Base-by-base conservation (phyloP, 2,113 vertebrate species). In the Nerophis lumbriciformis region DNA sequence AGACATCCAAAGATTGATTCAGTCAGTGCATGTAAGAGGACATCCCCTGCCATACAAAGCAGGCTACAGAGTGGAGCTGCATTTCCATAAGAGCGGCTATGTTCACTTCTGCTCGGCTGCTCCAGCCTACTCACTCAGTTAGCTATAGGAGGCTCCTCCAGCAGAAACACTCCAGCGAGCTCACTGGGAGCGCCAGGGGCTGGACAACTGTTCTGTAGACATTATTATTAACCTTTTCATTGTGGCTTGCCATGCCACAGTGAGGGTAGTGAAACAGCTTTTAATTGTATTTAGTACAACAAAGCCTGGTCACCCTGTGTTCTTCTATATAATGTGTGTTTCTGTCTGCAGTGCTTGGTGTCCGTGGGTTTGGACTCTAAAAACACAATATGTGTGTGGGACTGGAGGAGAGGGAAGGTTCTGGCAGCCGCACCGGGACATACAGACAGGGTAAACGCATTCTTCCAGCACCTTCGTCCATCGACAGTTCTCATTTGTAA, bases 371-470 rank as follows among this genome's bases (percentile, higher is more conserved):
- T 99, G 81, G 97, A 99, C 90, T 94, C 96, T 0, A 98, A 98
- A 91, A 99, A 99, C 87, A 95, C 94, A 66, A 94, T 99, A 82
- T 98, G 95, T 81, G 93, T 99, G 62, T 99, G 97, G 97, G 97
- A 99, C 86, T 99, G 97, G 97, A 95, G 93, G 77, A 95, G 84
- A 88, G 97, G 97, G 51, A 97, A 91, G 79, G 89, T 98, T 79
- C 86, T 99, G 63, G 97, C 96, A 65, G 92, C 93, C 65, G 95
- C 96, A 79, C 95, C 97, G 53, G 96, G 97, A 83, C 97, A 99
- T 68, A 96, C 95, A 54, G 97, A 99, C 81, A 92, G 97, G 90
- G 97, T 99, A 91, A 92, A 79, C 48, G 37, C 60, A 74, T 79
- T 68, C 48, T 53, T 71, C 70, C 52, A 11, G 6, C 50, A 39